Percentiles rank a stretch among this genome's conserved stretches.
phyloP scores from a whole-genome alignment of 64 coral and sea anemone genomes.

The Dendrophyllia cribrosa region DNA sequence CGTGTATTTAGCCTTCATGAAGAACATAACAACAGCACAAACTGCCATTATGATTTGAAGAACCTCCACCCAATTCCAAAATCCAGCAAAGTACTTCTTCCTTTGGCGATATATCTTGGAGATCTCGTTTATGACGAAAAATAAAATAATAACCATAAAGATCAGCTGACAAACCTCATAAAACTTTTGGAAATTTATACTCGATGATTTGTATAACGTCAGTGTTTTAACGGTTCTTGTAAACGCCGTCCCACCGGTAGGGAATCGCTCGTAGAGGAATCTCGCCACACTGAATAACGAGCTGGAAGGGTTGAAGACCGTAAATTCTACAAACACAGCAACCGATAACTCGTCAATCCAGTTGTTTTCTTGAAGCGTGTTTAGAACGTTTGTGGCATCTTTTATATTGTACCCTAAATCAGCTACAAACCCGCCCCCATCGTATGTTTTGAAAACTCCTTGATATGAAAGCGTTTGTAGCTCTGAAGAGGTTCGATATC shows the following conservation, averaged over 20 bases:
- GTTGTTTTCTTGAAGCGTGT: constrained; percentile 14
- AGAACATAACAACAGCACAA: constrained; percentile 57
- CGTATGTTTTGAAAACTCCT: constrained; percentile 43
- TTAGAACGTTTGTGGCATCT: constrained; percentile 35
- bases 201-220: constrained; percentile 65
- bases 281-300: constrained; percentile 60
- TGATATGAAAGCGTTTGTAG: constrained; percentile 42
- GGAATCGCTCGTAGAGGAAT: constrained; percentile 65
- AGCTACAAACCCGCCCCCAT: constrained; percentile 79
- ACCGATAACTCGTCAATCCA: constrained; percentile 74
- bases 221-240: constrained; percentile 49
- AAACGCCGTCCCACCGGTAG: constrained; percentile 47
- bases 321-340: constrained; percentile 74
- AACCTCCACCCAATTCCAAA: constrained; percentile 83
- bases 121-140: constrained; percentile 52
- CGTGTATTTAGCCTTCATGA: constrained; percentile 67
- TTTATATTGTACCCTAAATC: constrained; percentile 74
- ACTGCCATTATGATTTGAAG: constrained; percentile 62
- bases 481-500: constrained; percentile 44
- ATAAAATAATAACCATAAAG: constrained; percentile 75
- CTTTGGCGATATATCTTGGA: constrained; percentile 44
- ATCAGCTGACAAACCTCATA: constrained; percentile 68
- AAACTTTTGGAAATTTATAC: constrained; percentile 25
- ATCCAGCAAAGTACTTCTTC: constrained; percentile 12
- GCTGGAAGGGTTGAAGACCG: constrained; percentile 71